A percentile compares a stretch with the other conserved stretches of the same genome.
Evolutionary conservation across 2,113 vertebrate species (phyloP).

Genomic region (Camelus bactrianus): DNA sequence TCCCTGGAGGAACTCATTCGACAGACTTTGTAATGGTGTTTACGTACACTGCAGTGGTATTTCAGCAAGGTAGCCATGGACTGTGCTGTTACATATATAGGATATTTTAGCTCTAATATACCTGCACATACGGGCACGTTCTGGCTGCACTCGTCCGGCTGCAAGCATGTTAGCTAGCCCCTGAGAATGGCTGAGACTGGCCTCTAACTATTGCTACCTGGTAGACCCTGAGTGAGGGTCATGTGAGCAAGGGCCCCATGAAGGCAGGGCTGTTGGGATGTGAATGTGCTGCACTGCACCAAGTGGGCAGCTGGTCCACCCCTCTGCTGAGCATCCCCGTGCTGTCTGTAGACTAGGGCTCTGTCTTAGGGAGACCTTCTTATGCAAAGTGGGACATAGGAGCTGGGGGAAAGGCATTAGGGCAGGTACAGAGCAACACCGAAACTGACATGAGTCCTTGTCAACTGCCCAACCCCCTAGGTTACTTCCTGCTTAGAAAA

Average conservation of each 20-base stretch:
- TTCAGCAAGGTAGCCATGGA: not conserved
- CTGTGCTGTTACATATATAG: too few species aligned
- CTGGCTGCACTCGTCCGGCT: not conserved
- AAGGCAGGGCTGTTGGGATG: not conserved
- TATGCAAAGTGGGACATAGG: not conserved
- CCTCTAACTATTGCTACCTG: not conserved
- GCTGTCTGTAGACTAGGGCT: not conserved
- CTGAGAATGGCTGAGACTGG: not conserved
- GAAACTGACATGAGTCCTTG: not conserved
- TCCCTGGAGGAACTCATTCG: not conserved
- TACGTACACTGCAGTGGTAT: not conserved
- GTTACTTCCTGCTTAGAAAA: constrained; percentile 17
- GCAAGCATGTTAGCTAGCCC: not conserved
- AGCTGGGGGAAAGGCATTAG: not conserved
- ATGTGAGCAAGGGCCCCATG: not conserved
- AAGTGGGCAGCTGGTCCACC: not conserved
- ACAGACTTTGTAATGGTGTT: not conserved
- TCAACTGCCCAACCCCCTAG: not conserved
- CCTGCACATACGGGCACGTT: not conserved
- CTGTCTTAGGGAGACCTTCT: not conserved
- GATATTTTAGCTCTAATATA: not conserved
- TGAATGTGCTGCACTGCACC: too few species aligned
- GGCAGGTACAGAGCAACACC: accelerated
- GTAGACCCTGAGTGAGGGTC: not conserved
- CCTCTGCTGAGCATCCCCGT: not conserved